Base-by-base conservation (phyloP, 2,113 vertebrate species). In the Paradoxurus hermaphroditus region DNA sequence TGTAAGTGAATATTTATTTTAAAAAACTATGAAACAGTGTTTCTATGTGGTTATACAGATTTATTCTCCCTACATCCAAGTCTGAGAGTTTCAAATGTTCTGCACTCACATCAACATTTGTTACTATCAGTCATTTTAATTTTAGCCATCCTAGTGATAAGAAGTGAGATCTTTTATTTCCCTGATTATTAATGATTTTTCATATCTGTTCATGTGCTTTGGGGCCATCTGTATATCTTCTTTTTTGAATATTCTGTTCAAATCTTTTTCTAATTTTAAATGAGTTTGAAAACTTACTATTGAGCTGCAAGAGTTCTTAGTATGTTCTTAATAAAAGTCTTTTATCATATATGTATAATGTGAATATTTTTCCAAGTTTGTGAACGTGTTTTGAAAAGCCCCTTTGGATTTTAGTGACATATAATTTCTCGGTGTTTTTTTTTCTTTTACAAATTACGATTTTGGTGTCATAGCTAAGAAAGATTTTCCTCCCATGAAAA, bases 391-490 rank as follows among this genome's bases (percentile, higher is more conserved):
- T 56, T 51, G 36, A 95, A 84, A 39, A 96, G 16, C 34, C 49
- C 44, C 83, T 83, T 44, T 36, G 39, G 25, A 70, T 62, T 94
- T 90, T 83, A 79, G 31, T 67, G n/a, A 83, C n/a, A 59, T 73
- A 19, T 31, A 25, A 84, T 67, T 88, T 68, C 14, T 93, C 25
- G 25, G 44, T 36, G 39, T 81, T 77, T 70, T 89, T 44, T 77
- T 62, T 79, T 44, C 27, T 59, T 72, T 62, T 68, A 21, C 5
- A 27, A 10, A 73, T 49, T 90, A 44, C 62, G 31, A 31, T 67
- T 95, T 84, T 56, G 79, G 23, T 63, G 5, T 96, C 62, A 73
- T 67, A 79, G 49, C 86, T 67, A 91, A 91, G 77, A 96, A 91
- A 77, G 65, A 46, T 18, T 73, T 96, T 79, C 53, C 13, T 94